Evolutionary conservation across 2,888 invertebrate genomes (phyloP), one percentile per base, ranked within the genome.

Genomic region (Clivina fossor): DNA sequence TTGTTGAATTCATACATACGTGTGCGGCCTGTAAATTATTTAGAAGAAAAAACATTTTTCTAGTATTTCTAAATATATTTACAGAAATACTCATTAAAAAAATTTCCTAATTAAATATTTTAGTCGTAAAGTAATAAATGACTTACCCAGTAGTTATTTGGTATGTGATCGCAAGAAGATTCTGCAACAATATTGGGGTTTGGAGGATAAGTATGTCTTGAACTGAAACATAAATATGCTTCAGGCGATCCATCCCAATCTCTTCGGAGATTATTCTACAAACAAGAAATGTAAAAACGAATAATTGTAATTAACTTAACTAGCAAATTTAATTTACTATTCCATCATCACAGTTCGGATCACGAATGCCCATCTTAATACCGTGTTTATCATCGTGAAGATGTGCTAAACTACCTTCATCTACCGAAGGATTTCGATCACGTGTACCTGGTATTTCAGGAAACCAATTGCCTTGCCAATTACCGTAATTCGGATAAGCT

Each of bases 1-100:
- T 85, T 2, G 73, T 68, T 58, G 80, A 76, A 59, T 82, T 77
- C 81, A 90, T 83, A 67, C 91, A 91, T 63, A 77, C 77, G 67
- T 87, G 84, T 2, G 74, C 73, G 5, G 88, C 84, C 83, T 86
- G 65, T 56, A 74, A 74, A 60, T n/a, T n/a, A n/a, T n/a, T n/a
- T n/a, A 30, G 35, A 47, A 60, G 28, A 41, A 63, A 53, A 46
- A 60, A 58, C n/a, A n/a, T n/a, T n/a, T n/a, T n/a, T n/a, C n/a
- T n/a, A n/a, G n/a, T n/a, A n/a, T n/a, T n/a, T n/a, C n/a, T n/a
- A n/a, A n/a, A n/a, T n/a, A n/a, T n/a, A n/a, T n/a, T n/a, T n/a
- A n/a, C n/a, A 57, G 13, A 18, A 57, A 49, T 48, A 24, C 40
- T 33, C 44, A 51, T 32, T 41, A 22, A 33, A 32, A 24, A 37